Evolutionary conservation across 2,797 vertebrate species (phyloP).

Genomic region (Acanthopagrus latus): DNA sequence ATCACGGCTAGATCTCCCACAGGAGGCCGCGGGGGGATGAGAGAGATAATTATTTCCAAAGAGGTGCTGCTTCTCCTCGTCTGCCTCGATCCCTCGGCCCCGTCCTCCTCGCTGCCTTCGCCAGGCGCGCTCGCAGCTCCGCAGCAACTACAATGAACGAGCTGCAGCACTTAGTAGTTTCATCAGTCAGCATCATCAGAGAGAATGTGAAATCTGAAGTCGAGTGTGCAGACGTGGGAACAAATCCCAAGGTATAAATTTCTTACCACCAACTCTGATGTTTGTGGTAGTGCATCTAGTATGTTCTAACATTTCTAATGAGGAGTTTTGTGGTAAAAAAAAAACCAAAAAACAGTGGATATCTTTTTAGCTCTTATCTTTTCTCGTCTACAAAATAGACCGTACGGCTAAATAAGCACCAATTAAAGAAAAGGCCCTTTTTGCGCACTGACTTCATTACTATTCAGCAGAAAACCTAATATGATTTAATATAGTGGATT

Average conservation of each 20-base stretch:
- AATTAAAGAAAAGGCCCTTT: neutral
- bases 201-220: constrained; percentile 64
- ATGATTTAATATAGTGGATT: constrained; percentile 21
- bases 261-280: constrained; percentile 59
- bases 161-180: constrained; percentile 47
- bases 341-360: constrained; percentile 1
- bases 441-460: neutral
- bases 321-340: constrained; percentile 37
- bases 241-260: constrained; percentile 64
- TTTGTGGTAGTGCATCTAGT: constrained; percentile 35
- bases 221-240: constrained; percentile 38
- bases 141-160: constrained; percentile 21
- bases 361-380: constrained; percentile 13
- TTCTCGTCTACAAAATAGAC: neutral
- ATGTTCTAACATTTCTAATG: constrained; percentile 35
- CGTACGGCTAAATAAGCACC: constrained; percentile 2
- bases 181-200: constrained; percentile 66
- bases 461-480: constrained; percentile 17
- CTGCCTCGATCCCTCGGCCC: constrained; percentile 54
- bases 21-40: constrained; percentile 56
- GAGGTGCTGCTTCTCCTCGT: constrained; percentile 63
- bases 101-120: neutral
- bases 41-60: constrained; percentile 76
- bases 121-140: constrained; percentile 16
- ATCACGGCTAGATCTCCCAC: constrained; percentile 58